Evolutionary conservation across 2,113 vertebrate species (phyloP).

Genomic region (Notothenia rossii): DNA sequence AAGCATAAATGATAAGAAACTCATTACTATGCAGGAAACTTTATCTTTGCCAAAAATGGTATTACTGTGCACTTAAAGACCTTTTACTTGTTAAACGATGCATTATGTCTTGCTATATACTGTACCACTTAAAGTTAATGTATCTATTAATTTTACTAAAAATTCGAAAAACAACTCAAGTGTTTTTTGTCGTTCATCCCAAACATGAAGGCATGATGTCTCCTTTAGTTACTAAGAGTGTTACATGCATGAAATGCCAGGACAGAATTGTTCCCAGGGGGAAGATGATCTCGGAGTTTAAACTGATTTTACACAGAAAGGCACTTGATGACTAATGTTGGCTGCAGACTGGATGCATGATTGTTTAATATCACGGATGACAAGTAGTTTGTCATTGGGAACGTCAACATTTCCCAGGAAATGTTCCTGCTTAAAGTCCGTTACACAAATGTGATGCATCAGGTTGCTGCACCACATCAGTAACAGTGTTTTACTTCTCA

Average conservation of each 20-base stretch:
- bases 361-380: neutral
- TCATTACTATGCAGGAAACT: too few species aligned
- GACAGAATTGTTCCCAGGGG: neutral
- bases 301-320: constrained; percentile 4
- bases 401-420: neutral
- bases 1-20: neutral
- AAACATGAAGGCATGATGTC: neutral
- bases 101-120: neutral
- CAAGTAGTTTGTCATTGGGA: neutral
- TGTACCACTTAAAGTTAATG: neutral
- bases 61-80: neutral
- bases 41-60: too few species aligned
- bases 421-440: neutral
- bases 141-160: too few species aligned
- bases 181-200: constrained; percentile 2
- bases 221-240: neutral
- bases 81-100: neutral
- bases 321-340: constrained; percentile 12
- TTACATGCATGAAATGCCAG: neutral
- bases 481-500: constrained; percentile 16
- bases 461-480: neutral
- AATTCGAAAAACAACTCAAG: neutral
- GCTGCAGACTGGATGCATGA: constrained; percentile 6
- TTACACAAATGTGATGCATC: too few species aligned
- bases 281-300: neutral